Base-by-base conservation (phyloP, 2,113 vertebrate genomes). In the Ciconia stormi region DNA sequence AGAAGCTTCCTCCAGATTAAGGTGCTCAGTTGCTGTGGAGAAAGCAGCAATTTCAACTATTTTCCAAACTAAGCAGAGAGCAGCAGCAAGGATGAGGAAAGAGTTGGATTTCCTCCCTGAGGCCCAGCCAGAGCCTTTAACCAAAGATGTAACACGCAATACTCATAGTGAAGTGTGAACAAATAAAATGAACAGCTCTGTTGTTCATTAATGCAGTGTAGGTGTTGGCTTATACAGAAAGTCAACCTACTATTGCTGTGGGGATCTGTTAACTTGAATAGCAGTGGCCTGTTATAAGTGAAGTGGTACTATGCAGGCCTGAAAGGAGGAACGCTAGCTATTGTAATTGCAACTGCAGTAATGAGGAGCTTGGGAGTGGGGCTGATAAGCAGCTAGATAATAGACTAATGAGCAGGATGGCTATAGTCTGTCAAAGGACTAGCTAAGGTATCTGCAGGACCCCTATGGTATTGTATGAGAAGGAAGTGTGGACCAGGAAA, bases 391-490 rank as follows among this genome's bases (percentile, higher is more conserved):
- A 70, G 91, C 58, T 26, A 69, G 95, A 93, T 95, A 95, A 91
- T 22, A 61, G 91, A 91, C 84, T 96, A 96, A 97, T 96, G 96
- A 97, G 93, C 79, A 87, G 93, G 34, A 94, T 86, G 84, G 96
- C 87, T 81, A 16, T 20, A 66, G 89, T 13, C 74, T 34, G 85
- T 22, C 95, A 58, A 88, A 93, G 80, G 92, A 93, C 22, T 26
- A 73, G 74, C 59, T 44, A 84, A 96, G 95, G 91, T 76, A 72
- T 83, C 78, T 17, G 62, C 90, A 44, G 89, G 73, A 96, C 93
- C 95, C 95, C 82, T 18, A 16, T 53, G 90, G 90, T 79, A 17
- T 46, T 38, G 90, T 83, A 18, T 8, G 5, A 80, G 84, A 67
- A 96, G 90, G 84, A 77, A 93, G 74, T 2, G 52, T 0, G 36